Conservation (phyloP, 2,888 invertebrate species). For the Nemurella pictetii region DNA sequence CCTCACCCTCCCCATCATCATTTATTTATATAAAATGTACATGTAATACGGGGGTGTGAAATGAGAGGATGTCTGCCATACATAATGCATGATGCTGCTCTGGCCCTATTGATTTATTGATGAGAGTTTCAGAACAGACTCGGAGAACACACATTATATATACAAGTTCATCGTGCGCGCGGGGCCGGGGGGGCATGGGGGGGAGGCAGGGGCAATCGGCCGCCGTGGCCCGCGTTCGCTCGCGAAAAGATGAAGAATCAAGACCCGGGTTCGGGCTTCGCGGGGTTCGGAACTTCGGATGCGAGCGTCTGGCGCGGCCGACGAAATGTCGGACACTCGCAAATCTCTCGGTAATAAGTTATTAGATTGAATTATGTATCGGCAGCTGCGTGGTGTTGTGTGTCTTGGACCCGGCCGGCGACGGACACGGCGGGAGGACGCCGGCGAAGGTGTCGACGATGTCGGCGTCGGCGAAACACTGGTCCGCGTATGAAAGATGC, state of each 20-base stretch:
- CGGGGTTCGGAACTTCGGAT: too few species aligned
- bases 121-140: constrained; percentile 41
- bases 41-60: constrained; percentile 50
- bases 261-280: constrained; percentile 6
- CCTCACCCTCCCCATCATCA: constrained; percentile 42
- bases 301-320: too few species aligned
- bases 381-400: background rate
- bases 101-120: constrained; percentile 47
- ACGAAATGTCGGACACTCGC: constrained; percentile 10
- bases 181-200: background rate
- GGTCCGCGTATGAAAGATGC: background rate
- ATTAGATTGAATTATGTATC: constrained; percentile 21
- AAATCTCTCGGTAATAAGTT: constrained; percentile 21
- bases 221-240: background rate
- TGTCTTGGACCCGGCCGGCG: too few species aligned
- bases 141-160: constrained; percentile 5
- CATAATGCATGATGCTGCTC: constrained; percentile 46
- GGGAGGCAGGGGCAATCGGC: background rate
- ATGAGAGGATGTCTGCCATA: constrained; percentile 47
- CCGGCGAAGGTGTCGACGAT: background rate
- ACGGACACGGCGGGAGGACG: background rate
- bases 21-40: constrained; percentile 50
- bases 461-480: background rate
- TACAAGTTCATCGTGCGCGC: constrained; percentile 18
- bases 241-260: constrained; percentile 7